Evolutionary conservation across 2,797 vertebrate genomes (phyloP).

Genomic region (Muscicapa comitata): DNA sequence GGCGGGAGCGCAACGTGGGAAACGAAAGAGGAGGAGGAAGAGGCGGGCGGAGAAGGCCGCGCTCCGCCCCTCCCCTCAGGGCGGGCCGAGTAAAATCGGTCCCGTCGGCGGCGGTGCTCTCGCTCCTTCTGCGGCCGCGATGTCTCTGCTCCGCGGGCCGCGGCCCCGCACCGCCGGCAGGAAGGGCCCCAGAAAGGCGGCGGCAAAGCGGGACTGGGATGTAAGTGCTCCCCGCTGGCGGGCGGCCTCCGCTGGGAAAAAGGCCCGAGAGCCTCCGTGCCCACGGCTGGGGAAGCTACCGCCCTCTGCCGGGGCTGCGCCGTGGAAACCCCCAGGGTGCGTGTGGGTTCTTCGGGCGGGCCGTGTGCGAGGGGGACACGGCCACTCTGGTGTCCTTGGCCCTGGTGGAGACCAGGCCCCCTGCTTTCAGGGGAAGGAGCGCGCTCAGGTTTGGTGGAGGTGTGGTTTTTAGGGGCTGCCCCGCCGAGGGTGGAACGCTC

Average conservation of each 20-base stretch:
- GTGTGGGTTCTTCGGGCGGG: background rate
- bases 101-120: rapidly evolving
- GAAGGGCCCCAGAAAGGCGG: background rate
- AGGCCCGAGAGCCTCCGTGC: too few species aligned
- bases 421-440: too few species aligned
- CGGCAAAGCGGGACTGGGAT: slow-evolving; percentile 37
- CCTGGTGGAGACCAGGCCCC: background rate
- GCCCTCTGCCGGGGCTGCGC: too few species aligned
- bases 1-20: rapidly evolving
- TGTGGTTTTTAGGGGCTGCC: rapidly evolving
- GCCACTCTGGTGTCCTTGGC: background rate
- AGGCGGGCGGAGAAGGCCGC: background rate
- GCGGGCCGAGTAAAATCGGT: background rate
- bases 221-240: background rate
- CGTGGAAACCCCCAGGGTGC: rapidly evolving
- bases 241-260: background rate
- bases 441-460: rapidly evolving
- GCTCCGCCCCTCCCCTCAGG: background rate
- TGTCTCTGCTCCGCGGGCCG: background rate
- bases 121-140: background rate
- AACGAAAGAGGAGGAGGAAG: too few species aligned
- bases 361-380: rapidly evolving
- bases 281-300: background rate
- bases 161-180: background rate
- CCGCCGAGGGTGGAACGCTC: background rate